phyloP scores from a whole-genome alignment of 2,888 invertebrate species.

The Diplolepis rosae region DNA sequence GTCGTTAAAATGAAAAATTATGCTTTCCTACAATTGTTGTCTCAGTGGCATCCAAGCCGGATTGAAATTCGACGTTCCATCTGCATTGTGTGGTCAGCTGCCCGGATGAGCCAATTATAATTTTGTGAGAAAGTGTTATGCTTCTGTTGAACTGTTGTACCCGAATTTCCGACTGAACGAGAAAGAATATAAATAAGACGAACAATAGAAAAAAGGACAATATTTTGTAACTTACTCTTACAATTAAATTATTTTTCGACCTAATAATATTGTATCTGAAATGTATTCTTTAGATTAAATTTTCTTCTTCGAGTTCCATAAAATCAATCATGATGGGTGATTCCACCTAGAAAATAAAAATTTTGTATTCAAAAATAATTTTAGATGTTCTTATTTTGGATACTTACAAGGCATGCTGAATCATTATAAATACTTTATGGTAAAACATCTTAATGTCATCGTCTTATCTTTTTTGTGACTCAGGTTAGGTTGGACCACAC shows the following conservation, averaged over 20 bases:
- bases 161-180: not conserved
- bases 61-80: conserved; percentile 22
- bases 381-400: not conserved
- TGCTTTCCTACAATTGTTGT: not conserved
- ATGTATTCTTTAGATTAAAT: too few species aligned
- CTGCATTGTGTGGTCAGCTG: conserved; percentile 10
- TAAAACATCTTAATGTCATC: not conserved
- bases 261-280: too few species aligned
- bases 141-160: not conserved
- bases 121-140: conserved; percentile 14
- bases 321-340: too few species aligned
- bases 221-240: too few species aligned
- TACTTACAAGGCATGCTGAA: not conserved
- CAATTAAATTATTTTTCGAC: too few species aligned
- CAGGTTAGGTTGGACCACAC: not conserved
- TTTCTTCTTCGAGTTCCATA: too few species aligned
- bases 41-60: not conserved
- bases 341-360: too few species aligned
- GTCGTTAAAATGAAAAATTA: conserved; percentile 30
- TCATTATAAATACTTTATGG: not conserved
- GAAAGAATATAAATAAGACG: not conserved
- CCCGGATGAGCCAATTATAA: conserved; percentile 27
- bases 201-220: not conserved
- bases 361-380: too few species aligned
- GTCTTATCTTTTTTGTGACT: not conserved